Evolutionary conservation across 2,113 vertebrate genomes (phyloP).

Genomic region (Triplophysa dalaica): DNA sequence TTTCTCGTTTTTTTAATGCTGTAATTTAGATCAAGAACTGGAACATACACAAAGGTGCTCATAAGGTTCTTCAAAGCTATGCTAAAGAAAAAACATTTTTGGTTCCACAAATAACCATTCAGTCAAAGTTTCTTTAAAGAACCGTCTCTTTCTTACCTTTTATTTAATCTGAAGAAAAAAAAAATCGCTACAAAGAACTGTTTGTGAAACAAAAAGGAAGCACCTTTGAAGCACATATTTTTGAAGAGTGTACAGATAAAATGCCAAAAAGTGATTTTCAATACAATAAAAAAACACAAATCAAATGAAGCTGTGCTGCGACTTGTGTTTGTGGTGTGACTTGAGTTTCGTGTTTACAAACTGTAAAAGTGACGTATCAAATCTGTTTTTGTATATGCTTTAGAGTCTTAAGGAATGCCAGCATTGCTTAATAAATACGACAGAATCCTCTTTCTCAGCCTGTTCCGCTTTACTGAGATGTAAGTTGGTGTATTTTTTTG

Average conservation of each 20-base stretch:
- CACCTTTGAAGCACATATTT: too few species aligned
- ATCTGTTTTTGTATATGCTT: conserved; percentile 1
- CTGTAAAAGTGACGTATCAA: neutral
- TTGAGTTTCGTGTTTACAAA: neutral
- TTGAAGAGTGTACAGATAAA: too few species aligned
- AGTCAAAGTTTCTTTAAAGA: too few species aligned
- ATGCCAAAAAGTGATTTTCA: neutral
- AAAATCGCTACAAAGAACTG: too few species aligned
- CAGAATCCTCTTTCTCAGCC: neutral
- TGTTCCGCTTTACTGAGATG: neutral
- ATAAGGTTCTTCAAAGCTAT: too few species aligned
- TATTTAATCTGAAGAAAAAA: too few species aligned
- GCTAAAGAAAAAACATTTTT: too few species aligned
- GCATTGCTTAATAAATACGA: neutral
- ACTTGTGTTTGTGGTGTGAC: neutral
- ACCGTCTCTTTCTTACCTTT: too few species aligned
- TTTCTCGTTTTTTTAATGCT: too few species aligned
- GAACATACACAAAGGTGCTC: neutral
- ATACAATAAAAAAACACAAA: neutral
- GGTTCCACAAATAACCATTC: too few species aligned
- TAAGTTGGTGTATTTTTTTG: neutral
- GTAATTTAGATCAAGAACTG: neutral
- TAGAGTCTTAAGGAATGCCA: neutral
- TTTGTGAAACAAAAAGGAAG: too few species aligned
- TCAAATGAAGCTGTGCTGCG: neutral